A percentile compares a stretch with the other conserved stretches of the same genome.
Conservation (phyloP, 2,888 invertebrate genomes). For the Lasioglossum villosulum region DNA sequence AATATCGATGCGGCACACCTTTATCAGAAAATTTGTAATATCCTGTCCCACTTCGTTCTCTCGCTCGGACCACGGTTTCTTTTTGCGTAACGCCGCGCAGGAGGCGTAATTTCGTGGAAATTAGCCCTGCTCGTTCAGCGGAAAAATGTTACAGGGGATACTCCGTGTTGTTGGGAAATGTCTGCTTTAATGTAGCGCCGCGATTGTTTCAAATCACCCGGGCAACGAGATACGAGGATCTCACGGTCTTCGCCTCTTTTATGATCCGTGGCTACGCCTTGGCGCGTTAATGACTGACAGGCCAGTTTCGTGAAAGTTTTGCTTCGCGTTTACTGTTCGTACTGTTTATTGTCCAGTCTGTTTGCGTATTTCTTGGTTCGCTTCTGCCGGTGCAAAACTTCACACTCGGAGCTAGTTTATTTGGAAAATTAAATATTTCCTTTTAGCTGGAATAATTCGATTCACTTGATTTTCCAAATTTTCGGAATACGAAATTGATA, state of each 20-base stretch:
- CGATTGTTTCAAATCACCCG: not conserved
- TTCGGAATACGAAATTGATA: no score
- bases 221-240: not conserved
- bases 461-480: no score
- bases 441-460: no score
- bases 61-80: not conserved
- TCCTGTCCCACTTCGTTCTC: constrained; percentile 22
- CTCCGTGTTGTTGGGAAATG: constrained; percentile 28
- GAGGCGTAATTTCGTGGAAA: constrained; percentile 3
- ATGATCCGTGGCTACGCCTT: not conserved
- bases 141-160: constrained; percentile 8
- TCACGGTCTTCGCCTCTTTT: not conserved
- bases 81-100: constrained; percentile 15
- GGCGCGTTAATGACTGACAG: not conserved
- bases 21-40: constrained; percentile 42
- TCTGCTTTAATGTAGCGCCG: not conserved
- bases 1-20: constrained; percentile 19
- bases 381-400: no score
- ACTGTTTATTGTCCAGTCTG: not conserved
- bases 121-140: constrained; percentile 15
- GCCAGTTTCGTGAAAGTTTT: not conserved
- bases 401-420: no score
- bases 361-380: no score
- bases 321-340: not conserved
- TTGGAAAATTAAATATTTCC: no score